phyloP scores from a whole-genome alignment of 2,797 vertebrate genomes.

The Acanthurus tractus region DNA sequence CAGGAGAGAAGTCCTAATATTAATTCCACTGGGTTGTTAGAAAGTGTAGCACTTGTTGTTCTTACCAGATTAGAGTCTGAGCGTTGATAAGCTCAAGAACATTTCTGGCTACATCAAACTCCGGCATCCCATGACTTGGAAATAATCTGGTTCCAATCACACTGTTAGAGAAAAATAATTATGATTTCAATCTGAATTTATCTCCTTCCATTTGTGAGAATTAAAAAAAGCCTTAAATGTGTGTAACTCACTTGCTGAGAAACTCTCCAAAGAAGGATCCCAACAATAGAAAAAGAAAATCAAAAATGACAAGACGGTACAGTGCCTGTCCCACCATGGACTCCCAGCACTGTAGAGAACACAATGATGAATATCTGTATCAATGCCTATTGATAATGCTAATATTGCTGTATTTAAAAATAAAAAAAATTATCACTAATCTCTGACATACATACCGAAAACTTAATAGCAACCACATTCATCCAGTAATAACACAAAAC shows the following conservation, averaged over 20 bases:
- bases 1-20: neutral
- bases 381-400: neutral
- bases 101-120: constrained; percentile 96
- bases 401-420: neutral
- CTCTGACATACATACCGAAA: constrained; percentile 65
- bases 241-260: constrained; percentile 89
- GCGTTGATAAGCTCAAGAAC: constrained; percentile 95
- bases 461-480: constrained; percentile 72
- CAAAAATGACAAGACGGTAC: constrained; percentile 92
- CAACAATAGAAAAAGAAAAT: constrained; percentile 93
- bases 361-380: neutral
- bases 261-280: constrained; percentile 96
- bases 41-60: neutral
- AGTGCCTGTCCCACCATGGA: constrained; percentile 93
- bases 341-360: constrained; percentile 93
- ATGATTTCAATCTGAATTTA: neutral
- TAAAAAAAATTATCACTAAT: neutral
- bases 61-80: constrained; percentile 95
- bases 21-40: neutral
- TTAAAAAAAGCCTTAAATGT: neutral
- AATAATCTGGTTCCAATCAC: constrained; percentile 87
- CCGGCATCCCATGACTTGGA: constrained; percentile 86
- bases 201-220: neutral
- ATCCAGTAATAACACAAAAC: constrained; percentile 97
- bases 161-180: constrained; percentile 72